phyloP scores from a whole-genome alignment of 2,888 invertebrate species.

The Metopia argyrocephala region DNA sequence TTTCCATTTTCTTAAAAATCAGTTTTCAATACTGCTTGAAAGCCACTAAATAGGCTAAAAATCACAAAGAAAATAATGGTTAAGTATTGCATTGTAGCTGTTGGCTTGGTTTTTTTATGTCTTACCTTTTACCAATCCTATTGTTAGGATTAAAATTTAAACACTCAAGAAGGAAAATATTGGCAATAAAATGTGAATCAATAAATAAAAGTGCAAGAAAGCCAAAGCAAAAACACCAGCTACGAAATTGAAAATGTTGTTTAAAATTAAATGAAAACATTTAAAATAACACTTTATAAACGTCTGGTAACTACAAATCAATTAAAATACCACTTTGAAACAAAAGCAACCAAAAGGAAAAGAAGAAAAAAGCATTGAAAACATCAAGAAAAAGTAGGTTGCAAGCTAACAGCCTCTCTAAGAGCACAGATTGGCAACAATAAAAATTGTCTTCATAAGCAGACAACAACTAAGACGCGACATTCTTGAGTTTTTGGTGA shows the following conservation, averaged over 20 bases:
- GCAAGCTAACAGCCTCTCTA: slow-evolving; percentile 37
- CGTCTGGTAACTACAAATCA: slow-evolving; percentile 66
- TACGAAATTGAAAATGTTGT: slow-evolving; percentile 13
- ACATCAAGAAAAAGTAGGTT: slow-evolving; percentile 57
- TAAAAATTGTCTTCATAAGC: slow-evolving; percentile 42
- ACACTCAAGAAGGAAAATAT: background rate
- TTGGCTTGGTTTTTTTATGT: background rate
- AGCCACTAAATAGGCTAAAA: background rate
- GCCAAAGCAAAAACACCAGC: background rate
- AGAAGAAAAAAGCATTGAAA: background rate
- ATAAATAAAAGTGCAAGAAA: slow-evolving; percentile 6
- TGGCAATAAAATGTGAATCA: background rate
- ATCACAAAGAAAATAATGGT: background rate
- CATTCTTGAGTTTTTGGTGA: slow-evolving; percentile 25
- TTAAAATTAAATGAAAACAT: slow-evolving; percentile 48
- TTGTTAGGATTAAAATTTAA: slow-evolving; percentile 5
- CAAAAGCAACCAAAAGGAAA: slow-evolving; percentile 18
- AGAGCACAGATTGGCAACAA: slow-evolving; percentile 10
- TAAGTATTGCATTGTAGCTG: background rate
- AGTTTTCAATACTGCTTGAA: slow-evolving; percentile 6
- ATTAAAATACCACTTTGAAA: slow-evolving; percentile 61
- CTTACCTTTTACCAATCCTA: background rate
- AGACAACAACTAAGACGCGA: slow-evolving; percentile 37
- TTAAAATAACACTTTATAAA: slow-evolving; percentile 60
- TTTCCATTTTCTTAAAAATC: slow-evolving; percentile 3